A percentile compares a stretch with the other conserved stretches of the same genome.
Evolutionary conservation across 2,888 invertebrate species (phyloP).

Genomic region (Ferdinandea cuprea): DNA sequence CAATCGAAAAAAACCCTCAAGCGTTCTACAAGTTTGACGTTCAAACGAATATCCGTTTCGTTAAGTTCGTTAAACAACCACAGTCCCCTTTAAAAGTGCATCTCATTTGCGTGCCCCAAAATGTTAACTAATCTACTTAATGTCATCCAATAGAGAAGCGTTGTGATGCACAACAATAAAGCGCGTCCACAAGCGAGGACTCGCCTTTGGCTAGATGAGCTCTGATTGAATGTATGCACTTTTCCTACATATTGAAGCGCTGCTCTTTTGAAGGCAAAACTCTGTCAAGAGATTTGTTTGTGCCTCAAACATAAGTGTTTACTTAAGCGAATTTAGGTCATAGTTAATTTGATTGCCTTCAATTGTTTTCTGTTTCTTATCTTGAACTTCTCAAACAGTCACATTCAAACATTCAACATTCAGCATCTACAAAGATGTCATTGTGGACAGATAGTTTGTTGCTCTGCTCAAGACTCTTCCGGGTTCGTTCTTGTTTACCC

Average conservation of each 20-base stretch:
- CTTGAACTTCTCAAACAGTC: not conserved
- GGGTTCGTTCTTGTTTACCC: slow-evolving; percentile 50
- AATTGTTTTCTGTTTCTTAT: slow-evolving; percentile 44
- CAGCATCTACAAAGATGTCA: not conserved
- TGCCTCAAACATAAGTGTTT: slow-evolving; percentile 30
- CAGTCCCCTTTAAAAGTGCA: not conserved
- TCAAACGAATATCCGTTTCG: not conserved
- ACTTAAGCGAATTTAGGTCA: slow-evolving; percentile 51
- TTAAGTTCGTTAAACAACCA: not conserved
- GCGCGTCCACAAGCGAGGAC: not conserved
- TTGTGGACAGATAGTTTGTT: too few relatives aligned
- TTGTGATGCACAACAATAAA: slow-evolving; percentile 40
- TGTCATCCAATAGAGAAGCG: not conserved
- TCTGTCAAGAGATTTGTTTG: slow-evolving; percentile 50
- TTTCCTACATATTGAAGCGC: slow-evolving; percentile 19
- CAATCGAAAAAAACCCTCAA: slow-evolving; percentile 43
- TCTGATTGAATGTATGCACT: slow-evolving; percentile 58
- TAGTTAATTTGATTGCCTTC: slow-evolving; percentile 46
- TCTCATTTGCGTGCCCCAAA: slow-evolving; percentile 27
- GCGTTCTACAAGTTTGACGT: not conserved
- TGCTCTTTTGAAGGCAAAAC: slow-evolving; percentile 21
- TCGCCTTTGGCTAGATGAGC: slow-evolving; percentile 32
- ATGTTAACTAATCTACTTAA: slow-evolving; percentile 38
- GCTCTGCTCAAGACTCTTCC: slow-evolving; percentile 14
- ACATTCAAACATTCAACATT: too few relatives aligned